Base-by-base conservation (phyloP, 2,797 vertebrate genomes). In the Hozukius guyotensis region DNA sequence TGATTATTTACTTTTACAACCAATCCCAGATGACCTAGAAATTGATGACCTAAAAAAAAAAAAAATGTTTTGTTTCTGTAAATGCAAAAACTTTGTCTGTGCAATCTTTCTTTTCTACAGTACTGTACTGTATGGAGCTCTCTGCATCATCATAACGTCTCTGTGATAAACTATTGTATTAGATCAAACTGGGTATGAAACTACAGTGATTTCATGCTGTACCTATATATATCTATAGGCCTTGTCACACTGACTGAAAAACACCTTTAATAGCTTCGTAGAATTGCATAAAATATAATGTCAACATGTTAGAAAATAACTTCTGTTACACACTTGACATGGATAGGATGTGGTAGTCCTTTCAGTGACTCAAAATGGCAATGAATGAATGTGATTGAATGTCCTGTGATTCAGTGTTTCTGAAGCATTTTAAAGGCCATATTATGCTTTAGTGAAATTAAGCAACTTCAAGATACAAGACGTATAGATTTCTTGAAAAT, bases 131-230 rank as follows among this genome's bases (percentile, higher is more conserved):
- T 49, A 49, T 49, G 42, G 42, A 49, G 46, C 46, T 52, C 46
- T 49, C 18, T 52, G 46, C 10, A 53, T 53, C 52, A 53, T 53
- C 52, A 53, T 22, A 52, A 22, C 1, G 52, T 53, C 52, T 24
- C 22, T 24, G 71, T 79, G 57, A 61, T 79, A 13, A 76, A 36
- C 73, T 77, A 14, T 4, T 69, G 10, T 36, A 10, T 73, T 53
- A 32, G 32, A 29, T 77, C 25, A 65, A 52, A 72, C 63, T 12
- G n/a, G 7, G 10, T 67, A 56, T 75, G 31, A 66, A 46, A 64
- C 68, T 63, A 14, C 24, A 42, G 9, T n/a, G 55, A 67, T 53
- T 49, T 78, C 34, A 55, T 10, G 3, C n/a, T 27, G 14, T 62
- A 49, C 20, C 8, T 53, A 49, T 49, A 49, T 46, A 53, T 11